These are phyloP conservation scores for Pterois miles DNA, from an alignment of 2,797 vertebrate genomes.

Conservation along the genomic window DNA sequence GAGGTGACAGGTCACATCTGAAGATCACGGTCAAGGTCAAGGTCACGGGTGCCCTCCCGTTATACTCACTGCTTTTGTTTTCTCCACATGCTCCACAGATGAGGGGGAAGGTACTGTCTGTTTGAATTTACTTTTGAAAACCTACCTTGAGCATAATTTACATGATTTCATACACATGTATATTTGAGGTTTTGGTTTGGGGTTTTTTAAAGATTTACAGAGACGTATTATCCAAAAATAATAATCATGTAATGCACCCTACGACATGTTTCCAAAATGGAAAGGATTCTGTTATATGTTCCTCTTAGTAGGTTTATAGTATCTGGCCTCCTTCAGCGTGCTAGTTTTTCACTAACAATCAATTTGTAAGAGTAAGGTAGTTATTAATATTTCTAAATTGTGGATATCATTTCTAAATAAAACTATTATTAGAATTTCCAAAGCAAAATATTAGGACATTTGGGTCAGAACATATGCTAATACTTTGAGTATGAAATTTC, in stretches of 20 bases:
- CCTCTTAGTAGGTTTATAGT: constrained; percentile 17
- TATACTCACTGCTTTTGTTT: constrained; percentile 53
- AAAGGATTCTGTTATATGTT: constrained; percentile 22
- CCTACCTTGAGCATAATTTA: constrained; percentile 20
- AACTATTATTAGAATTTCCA: constrained; percentile 48
- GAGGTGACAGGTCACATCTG: constrained; percentile 42
- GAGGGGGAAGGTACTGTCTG: constrained; percentile 61
- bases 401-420: constrained; percentile 30
- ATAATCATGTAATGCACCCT: constrained; percentile 10
- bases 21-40: constrained; percentile 36
- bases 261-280: constrained; percentile 14
- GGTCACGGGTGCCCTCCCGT: constrained; percentile 22
- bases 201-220: constrained; percentile 36
- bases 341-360: constrained; percentile 26
- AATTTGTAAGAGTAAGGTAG: constrained; percentile 21
- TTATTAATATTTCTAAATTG: constrained; percentile 29
- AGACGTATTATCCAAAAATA: constrained; percentile 18
- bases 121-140: constrained; percentile 29
- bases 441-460: constrained; percentile 37
- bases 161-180: constrained; percentile 20
- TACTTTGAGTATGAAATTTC: constrained; percentile 47
- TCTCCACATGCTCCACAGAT: constrained; percentile 75
- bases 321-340: neutral
- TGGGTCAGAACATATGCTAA: constrained; percentile 46
- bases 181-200: constrained; percentile 26